A percentile compares a stretch with the other conserved stretches of the same genome.
Conservation (phyloP, 1,140 invertebrate species). For the Hirudo medicinalis region DNA sequence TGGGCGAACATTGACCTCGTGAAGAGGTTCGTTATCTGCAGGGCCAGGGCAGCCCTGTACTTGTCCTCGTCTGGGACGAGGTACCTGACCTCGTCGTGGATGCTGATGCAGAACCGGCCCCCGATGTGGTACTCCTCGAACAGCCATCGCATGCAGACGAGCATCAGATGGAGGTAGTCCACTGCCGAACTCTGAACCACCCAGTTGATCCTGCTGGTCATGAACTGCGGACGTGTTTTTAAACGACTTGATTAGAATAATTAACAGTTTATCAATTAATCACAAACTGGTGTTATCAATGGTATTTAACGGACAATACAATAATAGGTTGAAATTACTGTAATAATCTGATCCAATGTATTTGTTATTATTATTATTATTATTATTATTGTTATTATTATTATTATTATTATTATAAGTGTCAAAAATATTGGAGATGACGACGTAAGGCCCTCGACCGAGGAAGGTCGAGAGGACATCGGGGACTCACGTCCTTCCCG, state of each 20-base stretch:
- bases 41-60: conserved; percentile 77
- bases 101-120: conserved; percentile 79
- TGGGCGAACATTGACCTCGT: conserved; percentile 76
- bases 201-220: conserved; percentile 90
- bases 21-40: conserved; percentile 86
- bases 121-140: conserved; percentile 54
- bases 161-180: conserved; percentile 90
- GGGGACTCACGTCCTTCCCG: conserved; percentile 34
- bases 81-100: conserved; percentile 95
- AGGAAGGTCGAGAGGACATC: neutral
- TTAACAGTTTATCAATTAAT: no score
- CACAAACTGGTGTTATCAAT: no score
- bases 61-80: conserved; percentile 62
- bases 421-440: no score
- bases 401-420: no score
- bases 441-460: no score
- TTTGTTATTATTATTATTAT: no score
- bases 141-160: conserved; percentile 87
- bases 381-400: no score
- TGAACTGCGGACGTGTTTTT: conserved; percentile 45
- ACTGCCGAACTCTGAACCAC: conserved; percentile 97
- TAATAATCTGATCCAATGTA: no score
- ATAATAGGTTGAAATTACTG: no score
- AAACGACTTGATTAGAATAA: no score
- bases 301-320: no score